Percentiles rank a stretch among this genome's conserved stretches.
Evolutionary conservation across 2,113 vertebrate genomes (phyloP).

Genomic region (Phalacrocorax carbo): DNA sequence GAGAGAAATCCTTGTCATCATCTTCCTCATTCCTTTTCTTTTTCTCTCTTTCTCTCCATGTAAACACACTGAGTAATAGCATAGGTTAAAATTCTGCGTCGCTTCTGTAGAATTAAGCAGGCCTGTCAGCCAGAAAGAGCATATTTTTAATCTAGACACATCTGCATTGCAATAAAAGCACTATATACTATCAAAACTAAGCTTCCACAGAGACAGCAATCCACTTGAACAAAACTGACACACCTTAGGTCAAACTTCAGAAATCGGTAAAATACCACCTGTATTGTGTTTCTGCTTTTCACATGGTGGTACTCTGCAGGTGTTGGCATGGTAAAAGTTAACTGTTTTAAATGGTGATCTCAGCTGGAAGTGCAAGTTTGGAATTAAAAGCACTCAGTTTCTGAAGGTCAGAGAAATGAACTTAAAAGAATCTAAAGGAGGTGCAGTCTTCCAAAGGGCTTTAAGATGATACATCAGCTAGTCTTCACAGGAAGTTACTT

Average conservation of each 20-base stretch:
- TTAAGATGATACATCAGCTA: not conserved
- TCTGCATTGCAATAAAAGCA: not conserved
- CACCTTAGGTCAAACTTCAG: not conserved
- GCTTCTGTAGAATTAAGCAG: not conserved
- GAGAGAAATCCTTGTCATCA: not conserved
- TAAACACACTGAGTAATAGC: not conserved
- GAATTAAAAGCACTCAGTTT: not conserved
- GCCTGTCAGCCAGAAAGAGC: not conserved
- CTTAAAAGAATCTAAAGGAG: not conserved
- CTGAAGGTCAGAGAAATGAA: slow-evolving; percentile 7
- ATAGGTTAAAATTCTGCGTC: not conserved
- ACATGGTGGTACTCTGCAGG: not conserved
- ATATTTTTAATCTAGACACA: not conserved
- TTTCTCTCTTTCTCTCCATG: not conserved
- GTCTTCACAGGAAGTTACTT: not conserved
- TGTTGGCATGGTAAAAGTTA: not conserved
- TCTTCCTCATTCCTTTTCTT: not conserved
- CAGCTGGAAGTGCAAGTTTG: not conserved
- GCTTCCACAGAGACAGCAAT: not conserved
- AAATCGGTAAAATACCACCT: not conserved
- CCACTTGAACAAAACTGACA: not conserved
- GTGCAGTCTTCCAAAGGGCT: not conserved
- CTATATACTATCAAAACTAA: not conserved
- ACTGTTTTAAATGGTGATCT: not conserved
- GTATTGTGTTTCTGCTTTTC: not conserved